Base-by-base conservation (phyloP, 2,797 vertebrate genomes). In the Natrix natrix region DNA sequence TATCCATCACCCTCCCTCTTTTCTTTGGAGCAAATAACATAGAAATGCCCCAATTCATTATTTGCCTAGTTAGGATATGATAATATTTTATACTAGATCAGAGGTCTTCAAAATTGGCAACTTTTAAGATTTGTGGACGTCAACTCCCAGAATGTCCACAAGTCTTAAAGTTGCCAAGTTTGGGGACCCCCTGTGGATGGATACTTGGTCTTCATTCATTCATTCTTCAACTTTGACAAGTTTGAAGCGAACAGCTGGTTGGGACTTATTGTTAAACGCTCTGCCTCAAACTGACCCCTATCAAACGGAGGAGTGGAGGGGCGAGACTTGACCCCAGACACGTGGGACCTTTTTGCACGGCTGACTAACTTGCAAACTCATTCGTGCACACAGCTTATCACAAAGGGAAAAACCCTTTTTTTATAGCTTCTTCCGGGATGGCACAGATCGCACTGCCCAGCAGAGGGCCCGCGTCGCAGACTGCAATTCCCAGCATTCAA, bases 401-500 rank as follows among this genome's bases (percentile, higher is more conserved):
- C 48, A 52, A 52, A 16, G 4, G 32, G 6, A 1, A 5, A 32
- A 17, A 4, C 4, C 17, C 8, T 0, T 8, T 55, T 55, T 55
- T 87, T 7, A 8, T 17, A 13, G 32, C 55, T 7, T n/a, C 14
- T 86, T 61, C 17, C 28, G 59, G 37, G 78, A 66, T 52, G 12
- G 0, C 6, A 16, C 4, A 37, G 32, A 20, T n/a, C 26, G 43
- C 74, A 0, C 59, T 48, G 59, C 43, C 55, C 11, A 43, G 43
- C 14, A 1, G 14, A 12, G 6, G 8, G 28, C 11, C 5, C 5
- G 1, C n/a, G 10, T 0, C 57, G 6, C 17, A 20, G 17, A 93
- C 92, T 87, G 48, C 89, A 93, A 7, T 28, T 56, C 86, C 92
- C 86, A 91, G 86, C 37, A 48, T 83, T 87, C 90, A 5, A 55